A percentile compares a stretch with the other conserved stretches of the same genome.
Conservation (phyloP, 1,140 invertebrate species). For the Daktulosphaira vitifoliae region DNA sequence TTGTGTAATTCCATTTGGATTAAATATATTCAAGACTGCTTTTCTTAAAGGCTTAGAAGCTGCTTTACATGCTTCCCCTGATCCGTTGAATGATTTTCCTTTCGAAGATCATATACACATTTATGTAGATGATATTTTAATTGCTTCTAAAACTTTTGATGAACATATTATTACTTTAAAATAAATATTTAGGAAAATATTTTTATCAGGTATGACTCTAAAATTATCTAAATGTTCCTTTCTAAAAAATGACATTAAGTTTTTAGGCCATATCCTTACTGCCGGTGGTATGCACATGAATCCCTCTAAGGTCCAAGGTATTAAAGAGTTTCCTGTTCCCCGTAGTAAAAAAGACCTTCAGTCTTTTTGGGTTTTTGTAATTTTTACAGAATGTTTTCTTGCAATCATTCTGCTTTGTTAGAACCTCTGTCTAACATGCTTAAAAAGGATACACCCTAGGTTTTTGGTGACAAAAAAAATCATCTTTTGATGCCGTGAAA, state of each 20-base stretch:
- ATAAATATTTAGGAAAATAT: neutral
- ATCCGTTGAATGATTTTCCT: neutral
- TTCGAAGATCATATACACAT: neutral
- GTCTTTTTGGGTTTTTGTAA: neutral
- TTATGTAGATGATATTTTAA: neutral
- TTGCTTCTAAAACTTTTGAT: neutral
- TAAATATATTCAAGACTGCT: neutral
- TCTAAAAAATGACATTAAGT: neutral
- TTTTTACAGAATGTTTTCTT: neutral
- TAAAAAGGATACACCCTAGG: neutral
- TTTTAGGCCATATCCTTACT: neutral
- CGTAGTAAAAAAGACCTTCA: no score
- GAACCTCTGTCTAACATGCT: neutral
- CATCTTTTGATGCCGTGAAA: neutral
- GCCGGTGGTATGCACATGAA: neutral
- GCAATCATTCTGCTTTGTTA: neutral
- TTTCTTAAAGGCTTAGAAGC: neutral
- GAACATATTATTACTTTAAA: neutral
- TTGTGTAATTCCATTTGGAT: neutral
- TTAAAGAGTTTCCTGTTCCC: neutral
- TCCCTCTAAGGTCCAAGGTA: neutral
- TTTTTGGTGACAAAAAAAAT: no score
- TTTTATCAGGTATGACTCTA: neutral
- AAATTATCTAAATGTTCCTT: neutral
- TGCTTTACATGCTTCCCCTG: neutral